Conservation (phyloP, 2,113 vertebrate species). For the Oenanthe oenanthe region DNA sequence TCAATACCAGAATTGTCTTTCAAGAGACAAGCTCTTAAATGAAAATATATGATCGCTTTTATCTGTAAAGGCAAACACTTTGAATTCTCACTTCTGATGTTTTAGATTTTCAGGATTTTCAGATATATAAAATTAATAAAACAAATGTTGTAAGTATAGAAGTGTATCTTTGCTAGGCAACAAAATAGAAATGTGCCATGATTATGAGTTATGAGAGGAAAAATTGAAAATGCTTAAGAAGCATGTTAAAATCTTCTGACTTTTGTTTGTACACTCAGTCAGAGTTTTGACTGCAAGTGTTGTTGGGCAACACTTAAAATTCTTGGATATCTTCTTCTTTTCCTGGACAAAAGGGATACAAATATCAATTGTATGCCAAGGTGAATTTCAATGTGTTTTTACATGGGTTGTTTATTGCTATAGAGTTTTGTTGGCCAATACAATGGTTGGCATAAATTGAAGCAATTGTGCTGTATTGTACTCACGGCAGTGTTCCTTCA, state of each 20-base stretch:
- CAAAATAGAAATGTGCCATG: background rate
- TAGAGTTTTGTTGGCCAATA: background rate
- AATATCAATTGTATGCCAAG: background rate
- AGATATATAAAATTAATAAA: background rate
- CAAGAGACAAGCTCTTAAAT: background rate
- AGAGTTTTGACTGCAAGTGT: background rate
- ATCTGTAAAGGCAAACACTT: background rate
- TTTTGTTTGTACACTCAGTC: background rate
- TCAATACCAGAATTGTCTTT: background rate
- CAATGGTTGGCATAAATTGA: conserved; percentile 27
- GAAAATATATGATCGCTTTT: background rate
- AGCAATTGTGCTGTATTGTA: conserved; percentile 34
- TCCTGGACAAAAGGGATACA: background rate
- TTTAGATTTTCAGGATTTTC: background rate
- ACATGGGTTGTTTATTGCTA: background rate
- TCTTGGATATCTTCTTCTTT: background rate
- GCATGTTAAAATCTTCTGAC: background rate
- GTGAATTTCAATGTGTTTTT: conserved; percentile 24
- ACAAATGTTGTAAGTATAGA: background rate
- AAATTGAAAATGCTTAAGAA: background rate
- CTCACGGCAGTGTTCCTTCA: conserved; percentile 22
- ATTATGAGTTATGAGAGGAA: background rate
- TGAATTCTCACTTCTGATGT: background rate
- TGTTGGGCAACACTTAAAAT: background rate
- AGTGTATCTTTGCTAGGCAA: background rate